Evolutionary conservation across 2,888 invertebrate genomes (phyloP).

Genomic region (Piscicola geometra): DNA sequence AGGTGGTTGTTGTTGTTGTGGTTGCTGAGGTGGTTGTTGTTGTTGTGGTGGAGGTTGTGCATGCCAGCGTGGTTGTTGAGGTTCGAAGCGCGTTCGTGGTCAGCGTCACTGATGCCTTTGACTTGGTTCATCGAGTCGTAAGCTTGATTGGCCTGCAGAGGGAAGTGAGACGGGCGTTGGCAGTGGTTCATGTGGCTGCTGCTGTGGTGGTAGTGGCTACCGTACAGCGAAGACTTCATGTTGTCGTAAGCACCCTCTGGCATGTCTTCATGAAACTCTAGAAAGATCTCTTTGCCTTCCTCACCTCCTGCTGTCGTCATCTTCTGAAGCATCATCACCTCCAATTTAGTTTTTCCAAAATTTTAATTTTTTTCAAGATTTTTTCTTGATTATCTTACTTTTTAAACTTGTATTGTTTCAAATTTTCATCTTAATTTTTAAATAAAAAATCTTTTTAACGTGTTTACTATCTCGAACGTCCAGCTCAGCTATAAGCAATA

Average conservation of each 20-base stretch:
- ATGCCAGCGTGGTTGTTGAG: background rate
- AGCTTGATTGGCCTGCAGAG: background rate
- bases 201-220: background rate
- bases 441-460: no score
- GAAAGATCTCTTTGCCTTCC: background rate
- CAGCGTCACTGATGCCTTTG: background rate
- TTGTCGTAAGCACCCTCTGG: background rate
- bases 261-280: slow-evolving; percentile 1
- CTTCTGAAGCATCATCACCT: no score
- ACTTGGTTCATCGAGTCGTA: background rate
- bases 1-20: background rate
- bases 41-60: slow-evolving; percentile 12
- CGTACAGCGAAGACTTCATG: background rate
- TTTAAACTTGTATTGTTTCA: background rate
- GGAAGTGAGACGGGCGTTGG: background rate
- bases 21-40: background rate
- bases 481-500: no score
- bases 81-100: background rate
- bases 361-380: background rate
- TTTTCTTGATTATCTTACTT: background rate
- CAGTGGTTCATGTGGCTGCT: background rate
- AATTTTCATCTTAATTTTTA: background rate
- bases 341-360: no score
- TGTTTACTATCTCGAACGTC: no score
- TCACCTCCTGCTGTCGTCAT: background rate